phyloP scores from a whole-genome alignment of 2,113 vertebrate genomes.

The Ceuthmochares aereus region DNA sequence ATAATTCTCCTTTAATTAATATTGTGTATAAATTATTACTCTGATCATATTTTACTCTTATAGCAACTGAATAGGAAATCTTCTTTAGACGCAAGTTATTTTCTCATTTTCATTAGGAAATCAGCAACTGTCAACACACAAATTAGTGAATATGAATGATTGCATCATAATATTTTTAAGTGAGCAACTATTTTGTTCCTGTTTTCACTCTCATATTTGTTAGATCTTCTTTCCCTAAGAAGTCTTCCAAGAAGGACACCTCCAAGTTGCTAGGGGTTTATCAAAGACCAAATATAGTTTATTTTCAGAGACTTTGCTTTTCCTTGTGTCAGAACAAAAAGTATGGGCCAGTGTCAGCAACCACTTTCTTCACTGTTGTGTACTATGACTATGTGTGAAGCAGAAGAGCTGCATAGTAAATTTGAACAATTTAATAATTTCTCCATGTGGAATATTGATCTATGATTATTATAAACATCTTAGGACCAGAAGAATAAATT shows the following conservation, averaged over 20 bases:
- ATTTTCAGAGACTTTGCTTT: not conserved
- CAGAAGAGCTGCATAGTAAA: too few relatives aligned
- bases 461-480: too few relatives aligned
- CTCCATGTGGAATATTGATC: too few relatives aligned
- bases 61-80: not conserved
- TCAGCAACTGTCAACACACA: not conserved
- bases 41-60: not conserved
- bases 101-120: conserved; percentile 1
- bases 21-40: not conserved
- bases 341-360: too few relatives aligned
- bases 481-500: too few relatives aligned
- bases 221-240: not conserved
- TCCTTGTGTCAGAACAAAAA: too few relatives aligned
- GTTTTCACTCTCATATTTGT: not conserved
- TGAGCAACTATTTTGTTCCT: not conserved
- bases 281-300: not conserved
- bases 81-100: not conserved
- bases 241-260: not conserved
- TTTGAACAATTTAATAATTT: too few relatives aligned
- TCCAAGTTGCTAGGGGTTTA: not conserved
- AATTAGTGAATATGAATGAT: not conserved
- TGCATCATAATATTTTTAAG: not conserved
- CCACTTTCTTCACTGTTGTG: too few relatives aligned
- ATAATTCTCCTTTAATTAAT: not conserved
- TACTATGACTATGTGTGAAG: too few relatives aligned